Percentiles rank a stretch among this genome's conserved stretches.
Evolutionary conservation across 2,797 vertebrate genomes (phyloP).

Genomic region (Phylloscopus collybita): DNA sequence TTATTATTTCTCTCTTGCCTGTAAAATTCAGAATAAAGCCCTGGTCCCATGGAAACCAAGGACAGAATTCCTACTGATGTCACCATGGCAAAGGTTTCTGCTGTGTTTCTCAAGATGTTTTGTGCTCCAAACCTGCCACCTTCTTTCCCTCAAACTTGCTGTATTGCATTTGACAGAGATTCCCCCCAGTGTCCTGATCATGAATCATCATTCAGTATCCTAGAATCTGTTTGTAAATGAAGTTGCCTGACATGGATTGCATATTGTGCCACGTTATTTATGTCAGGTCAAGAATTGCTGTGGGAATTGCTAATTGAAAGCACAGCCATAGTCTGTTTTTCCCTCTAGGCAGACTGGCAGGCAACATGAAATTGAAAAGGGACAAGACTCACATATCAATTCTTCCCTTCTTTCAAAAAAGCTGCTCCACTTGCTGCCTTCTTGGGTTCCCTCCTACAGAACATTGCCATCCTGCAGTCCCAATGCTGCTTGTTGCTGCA

Average conservation of each 20-base stretch:
- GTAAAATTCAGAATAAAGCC: neutral
- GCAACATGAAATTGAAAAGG: neutral
- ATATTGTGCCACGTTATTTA: neutral
- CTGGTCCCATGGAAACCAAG: neutral
- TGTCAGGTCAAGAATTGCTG: conserved; percentile 7
- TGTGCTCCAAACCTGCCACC: neutral
- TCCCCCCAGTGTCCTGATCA: neutral
- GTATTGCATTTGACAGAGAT: neutral
- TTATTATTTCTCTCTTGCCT: neutral
- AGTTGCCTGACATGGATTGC: neutral
- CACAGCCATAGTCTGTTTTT: neutral
- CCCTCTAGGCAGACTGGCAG: neutral
- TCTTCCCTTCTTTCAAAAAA: neutral
- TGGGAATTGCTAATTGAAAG: conserved; percentile 5
- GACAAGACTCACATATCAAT: neutral
- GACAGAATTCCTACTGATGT: neutral
- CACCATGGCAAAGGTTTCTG: neutral
- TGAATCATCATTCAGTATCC: neutral
- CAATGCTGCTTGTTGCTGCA: fast-evolving
- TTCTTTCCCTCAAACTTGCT: neutral
- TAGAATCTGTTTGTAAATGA: neutral
- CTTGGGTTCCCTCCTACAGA: neutral
- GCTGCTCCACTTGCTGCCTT: neutral
- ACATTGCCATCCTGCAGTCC: neutral
- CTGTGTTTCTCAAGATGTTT: neutral